These are phyloP conservation scores for Meiosimyza decipiens DNA, from an alignment of 2,888 invertebrate genomes.

Conservation along the genomic window DNA sequence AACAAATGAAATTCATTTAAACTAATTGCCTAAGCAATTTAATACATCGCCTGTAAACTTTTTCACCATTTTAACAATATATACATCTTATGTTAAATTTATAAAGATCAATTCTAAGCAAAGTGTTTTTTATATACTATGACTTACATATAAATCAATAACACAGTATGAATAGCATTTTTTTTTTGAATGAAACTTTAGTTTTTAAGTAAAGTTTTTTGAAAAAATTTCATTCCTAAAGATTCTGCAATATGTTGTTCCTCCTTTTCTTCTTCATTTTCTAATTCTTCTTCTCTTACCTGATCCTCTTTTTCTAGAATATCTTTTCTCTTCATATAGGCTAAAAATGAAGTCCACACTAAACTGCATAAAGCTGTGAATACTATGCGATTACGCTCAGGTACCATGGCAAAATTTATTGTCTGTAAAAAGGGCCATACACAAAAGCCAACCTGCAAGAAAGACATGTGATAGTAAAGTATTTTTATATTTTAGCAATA, in stretches of 20 bases:
- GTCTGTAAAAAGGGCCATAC: conserved; percentile 82
- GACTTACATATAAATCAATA: no score
- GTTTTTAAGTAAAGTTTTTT: no score
- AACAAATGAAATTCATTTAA: conserved; percentile 6
- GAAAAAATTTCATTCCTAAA: no score
- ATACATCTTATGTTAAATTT: no score
- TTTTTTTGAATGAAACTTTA: no score
- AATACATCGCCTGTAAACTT: neutral
- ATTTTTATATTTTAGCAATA: neutral
- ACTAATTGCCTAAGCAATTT: neutral
- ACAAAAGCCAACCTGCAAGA: conserved; percentile 68
- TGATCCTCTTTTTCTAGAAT: conserved; percentile 44
- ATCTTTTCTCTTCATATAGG: conserved; percentile 77
- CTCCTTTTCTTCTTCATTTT: neutral
- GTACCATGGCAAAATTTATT: conserved; percentile 77
- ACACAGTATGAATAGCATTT: no score
- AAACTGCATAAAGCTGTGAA: conserved; percentile 79
- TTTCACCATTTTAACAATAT: neutral
- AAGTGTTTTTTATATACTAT: no score
- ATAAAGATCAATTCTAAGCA: no score
- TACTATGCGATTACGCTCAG: conserved; percentile 78
- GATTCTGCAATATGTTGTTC: neutral
- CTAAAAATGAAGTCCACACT: conserved; percentile 81
- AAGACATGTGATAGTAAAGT: neutral
- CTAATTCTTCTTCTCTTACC: no score